Evolutionary conservation across 2,888 invertebrate species (phyloP), one percentile per base, ranked within the genome.

Genomic region (Drosophila neutralis): DNA sequence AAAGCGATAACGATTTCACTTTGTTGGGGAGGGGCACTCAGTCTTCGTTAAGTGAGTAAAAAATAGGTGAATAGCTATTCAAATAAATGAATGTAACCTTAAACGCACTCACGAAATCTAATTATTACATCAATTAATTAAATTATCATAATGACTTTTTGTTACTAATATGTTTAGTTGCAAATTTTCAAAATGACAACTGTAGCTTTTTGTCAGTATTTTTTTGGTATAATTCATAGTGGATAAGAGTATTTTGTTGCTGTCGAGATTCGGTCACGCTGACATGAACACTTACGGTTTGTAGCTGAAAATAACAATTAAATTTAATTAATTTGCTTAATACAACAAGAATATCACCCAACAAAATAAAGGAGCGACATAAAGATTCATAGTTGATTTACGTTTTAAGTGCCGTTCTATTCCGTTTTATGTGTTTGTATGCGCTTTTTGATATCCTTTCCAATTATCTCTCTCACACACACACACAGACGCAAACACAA

Each of bases 201-300:
- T 15, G 0, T 2, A 10, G 21, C 21, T 40, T n/a, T 8, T 15
- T 15, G 13, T 29, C 10, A 29, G 40, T 56, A 40, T 29, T 21
- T n/a, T 56, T 31, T 29, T 7, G 31, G 33, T 15, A 49, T 45
- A 18, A 21, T 64, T 13, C 8, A 40, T 11, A 29, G 29, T 27
- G 15, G 10, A 33, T 21, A 15, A n/a, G 21, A 13, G 58, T 48
- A 68, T 68, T 49, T 58, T 33, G 11, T 3, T 18, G 36, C 27
- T 56, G 24, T 27, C 24, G 11, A 40, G 18, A 59, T 76, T 40
- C 58, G 75, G 77, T 61, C 61, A 75, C 75, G 49, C 73, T 77
- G 66, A 68, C 68, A 87, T 87, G 87, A 87, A 77, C 87, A 88
- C 89, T 56, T 90, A 87, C 89, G 87, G 87, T 87, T 87, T 87